Base-by-base conservation (phyloP, 1,140 invertebrate genomes). In the Drosophila sp. region DNA sequence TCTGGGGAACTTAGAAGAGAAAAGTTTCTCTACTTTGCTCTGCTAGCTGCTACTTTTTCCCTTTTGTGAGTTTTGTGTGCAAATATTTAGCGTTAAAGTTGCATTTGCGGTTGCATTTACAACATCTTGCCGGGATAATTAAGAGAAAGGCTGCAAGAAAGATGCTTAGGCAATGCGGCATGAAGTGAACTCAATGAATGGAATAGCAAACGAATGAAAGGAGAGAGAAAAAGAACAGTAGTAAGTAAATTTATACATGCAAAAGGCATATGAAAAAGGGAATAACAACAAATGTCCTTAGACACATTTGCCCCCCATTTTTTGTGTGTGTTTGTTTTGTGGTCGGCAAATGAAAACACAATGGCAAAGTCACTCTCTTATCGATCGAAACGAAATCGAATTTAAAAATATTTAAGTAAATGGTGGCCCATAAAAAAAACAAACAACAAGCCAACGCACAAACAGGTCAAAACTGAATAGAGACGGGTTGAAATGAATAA, bases 21-120 rank as follows among this genome's bases (percentile, higher is more conserved):
- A 58, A 58, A 58, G 33, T 35, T 58, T 58, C 2, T n/a, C 7
- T 7, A 8, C 47, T 50, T 50, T 6, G 7, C 7, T 55, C 35
- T 38, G 3, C 8, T 50, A 25, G 44, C 44, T 50, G 1, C 44
- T 47, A 50, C 44, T 27, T 50, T 50, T 47, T 50, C 2, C 25
- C 44, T 10, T 50, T 47, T 47, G 17, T 47, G 17, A 47, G 55
- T 33, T 58, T 58, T 58, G 17, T 58, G 56, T 27, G 17, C 32
- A 58, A 58, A 58, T 58, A 35, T 58, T 58, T 38, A 58, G 56
- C 56, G 30, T 35, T 33, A 23, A 58, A 58, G 33, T 58, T 38
- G 56, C 56, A 58, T 58, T 58, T 58, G 56, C 32, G 55, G 55
- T 33, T 35, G 56, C 56, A 58, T 35, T 58, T 35, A 58, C 56